Base-by-base conservation (phyloP, 2,797 vertebrate species). In the Cyclopterus lumpus region DNA sequence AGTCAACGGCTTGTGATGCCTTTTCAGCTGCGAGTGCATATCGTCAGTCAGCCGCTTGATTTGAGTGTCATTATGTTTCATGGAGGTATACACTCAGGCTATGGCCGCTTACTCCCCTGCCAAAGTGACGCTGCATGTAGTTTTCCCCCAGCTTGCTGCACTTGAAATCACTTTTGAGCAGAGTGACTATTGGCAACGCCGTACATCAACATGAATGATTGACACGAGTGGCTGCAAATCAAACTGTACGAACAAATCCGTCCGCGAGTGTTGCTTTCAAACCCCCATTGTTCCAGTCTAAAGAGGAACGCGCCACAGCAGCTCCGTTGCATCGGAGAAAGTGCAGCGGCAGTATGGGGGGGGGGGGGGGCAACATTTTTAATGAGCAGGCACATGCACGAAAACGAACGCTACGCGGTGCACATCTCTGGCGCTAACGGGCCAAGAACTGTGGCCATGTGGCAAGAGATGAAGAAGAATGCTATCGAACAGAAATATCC, bases 91-190 rank as follows among this genome's bases (percentile, higher is more conserved):
- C 34, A 40, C 58, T 40, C 10, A 20, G 22, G 10, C 22, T 61
- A 49, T 38, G 7, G 24, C 14, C 30, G 38, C 59, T 32, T 20
- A 26, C 15, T 24, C 55, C 6, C 18, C 24, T 44, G 26, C n/a
- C n/a, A 71, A 42, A 66, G 38, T 78, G 40, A 57, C 8, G 11
- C 34, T 42, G 24, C 51, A 28, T 63, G 32, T 57, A 57, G 63
- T 76, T 64, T 63, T 58, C n/a, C 5, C 8, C 24, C 26, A 48
- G 64, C 57, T 34, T 24, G 51, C 18, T 1, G 26, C 53, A 65
- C 24, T 46, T 60, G 24, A 48, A 71, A 40, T 72, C 42, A 40
- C 34, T 71, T 59, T 36, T 20, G n/a, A 44, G 68, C 61, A 32
- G 30, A 61, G 40, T 55, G 46, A 62, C 49, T 67, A 36, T 46